Conservation (phyloP, 1,140 invertebrate species). For the Drosophila murphyi region DNA sequence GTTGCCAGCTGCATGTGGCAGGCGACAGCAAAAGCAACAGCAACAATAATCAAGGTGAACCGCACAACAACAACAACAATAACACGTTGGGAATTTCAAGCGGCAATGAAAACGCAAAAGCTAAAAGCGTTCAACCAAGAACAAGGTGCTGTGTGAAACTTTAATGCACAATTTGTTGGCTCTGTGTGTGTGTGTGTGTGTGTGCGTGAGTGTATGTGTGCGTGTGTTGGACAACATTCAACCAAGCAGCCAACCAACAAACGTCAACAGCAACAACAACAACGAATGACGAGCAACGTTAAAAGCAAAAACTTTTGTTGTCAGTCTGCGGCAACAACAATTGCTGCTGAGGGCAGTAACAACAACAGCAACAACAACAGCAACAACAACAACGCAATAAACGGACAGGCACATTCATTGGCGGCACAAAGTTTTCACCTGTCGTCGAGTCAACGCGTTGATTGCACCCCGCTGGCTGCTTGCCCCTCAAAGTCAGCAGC, state of each 20-base stretch:
- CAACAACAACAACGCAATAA: constrained; percentile 25
- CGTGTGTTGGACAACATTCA: constrained; percentile 50
- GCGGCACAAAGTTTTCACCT: constrained; percentile 76
- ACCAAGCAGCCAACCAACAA: constrained; percentile 65
- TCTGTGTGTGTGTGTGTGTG: constrained; percentile 36
- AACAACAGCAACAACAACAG: constrained; percentile 39
- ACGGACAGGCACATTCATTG: constrained; percentile 60
- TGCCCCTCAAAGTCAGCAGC: not conserved
- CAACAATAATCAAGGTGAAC: constrained; percentile 34
- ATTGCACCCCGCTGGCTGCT: constrained; percentile 64
- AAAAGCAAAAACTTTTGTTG: constrained; percentile 68
- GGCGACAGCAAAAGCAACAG: constrained; percentile 60
- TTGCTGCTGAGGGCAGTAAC: constrained; percentile 43
- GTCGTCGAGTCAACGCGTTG: constrained; percentile 70
- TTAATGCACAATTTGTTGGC: constrained; percentile 72
- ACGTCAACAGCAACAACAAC: constrained; percentile 57
- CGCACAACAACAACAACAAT: constrained; percentile 31
- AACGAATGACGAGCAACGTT: constrained; percentile 38
- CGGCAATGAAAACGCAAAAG: constrained; percentile 53
- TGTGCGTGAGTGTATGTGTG: constrained; percentile 33
- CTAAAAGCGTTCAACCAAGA: constrained; percentile 72
- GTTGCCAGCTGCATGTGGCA: constrained; percentile 74
- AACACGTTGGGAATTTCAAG: constrained; percentile 19
- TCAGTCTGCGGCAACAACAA: constrained; percentile 59
- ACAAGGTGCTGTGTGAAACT: constrained; percentile 67